Conservation (phyloP, 2,797 vertebrate genomes). For the Acanthurus tractus region DNA sequence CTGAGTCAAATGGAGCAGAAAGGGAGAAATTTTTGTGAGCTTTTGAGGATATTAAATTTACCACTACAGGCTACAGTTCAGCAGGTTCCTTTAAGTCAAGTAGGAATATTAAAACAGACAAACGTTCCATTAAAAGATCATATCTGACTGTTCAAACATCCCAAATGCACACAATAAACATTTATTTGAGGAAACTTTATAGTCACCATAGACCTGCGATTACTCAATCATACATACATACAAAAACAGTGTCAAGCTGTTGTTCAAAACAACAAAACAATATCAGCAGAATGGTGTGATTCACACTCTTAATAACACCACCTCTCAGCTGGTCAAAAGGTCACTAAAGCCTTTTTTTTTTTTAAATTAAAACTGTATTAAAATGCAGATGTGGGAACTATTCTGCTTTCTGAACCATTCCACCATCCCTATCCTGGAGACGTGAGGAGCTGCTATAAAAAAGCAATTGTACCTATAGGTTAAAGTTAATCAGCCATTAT, state of each 20-base stretch:
- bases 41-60: neutral
- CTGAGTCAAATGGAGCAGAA: neutral
- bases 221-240: conserved; percentile 35
- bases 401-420: conserved; percentile 35
- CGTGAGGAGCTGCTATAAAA: conserved; percentile 11
- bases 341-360: conserved; percentile 22
- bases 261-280: conserved; percentile 34
- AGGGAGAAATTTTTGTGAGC: neutral
- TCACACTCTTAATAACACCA: conserved; percentile 36
- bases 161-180: conserved; percentile 14
- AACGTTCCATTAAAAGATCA: conserved; percentile 7
- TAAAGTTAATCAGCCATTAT: neutral
- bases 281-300: conserved; percentile 28
- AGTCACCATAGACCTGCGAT: conserved; percentile 19
- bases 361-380: conserved; percentile 60
- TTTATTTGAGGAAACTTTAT: neutral
- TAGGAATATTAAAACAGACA: conserved; percentile 23
- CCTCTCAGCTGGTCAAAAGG: conserved; percentile 51
- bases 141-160: conserved; percentile 12
- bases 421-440: conserved; percentile 1
- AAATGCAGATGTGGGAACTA: conserved; percentile 46
- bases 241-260: conserved; percentile 11
- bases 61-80: neutral
- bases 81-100: conserved; percentile 24
- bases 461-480: neutral